phyloP scores from a whole-genome alignment of 2,113 vertebrate genomes.

The Labeo rohita region DNA sequence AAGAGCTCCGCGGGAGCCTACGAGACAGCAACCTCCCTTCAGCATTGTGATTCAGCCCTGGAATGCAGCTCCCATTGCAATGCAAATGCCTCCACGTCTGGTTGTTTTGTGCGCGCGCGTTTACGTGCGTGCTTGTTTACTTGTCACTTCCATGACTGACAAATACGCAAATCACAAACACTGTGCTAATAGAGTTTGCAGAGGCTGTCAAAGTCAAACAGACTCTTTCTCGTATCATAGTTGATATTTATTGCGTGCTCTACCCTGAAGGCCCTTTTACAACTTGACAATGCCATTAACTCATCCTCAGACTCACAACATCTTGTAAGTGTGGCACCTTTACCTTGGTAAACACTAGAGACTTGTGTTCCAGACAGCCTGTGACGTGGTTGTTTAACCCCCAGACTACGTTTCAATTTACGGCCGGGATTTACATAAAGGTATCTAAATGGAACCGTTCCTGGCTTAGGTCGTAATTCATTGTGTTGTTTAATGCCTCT shows the following conservation, averaged over 20 bases:
- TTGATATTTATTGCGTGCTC: constrained; percentile 53
- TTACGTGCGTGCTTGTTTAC: constrained; percentile 51
- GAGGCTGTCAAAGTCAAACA: constrained; percentile 35
- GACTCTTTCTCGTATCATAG: constrained; percentile 43
- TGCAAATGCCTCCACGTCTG: constrained; percentile 56
- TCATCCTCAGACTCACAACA: constrained; percentile 34
- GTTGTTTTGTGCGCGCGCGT: constrained; percentile 42
- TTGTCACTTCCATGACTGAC: constrained; percentile 54
- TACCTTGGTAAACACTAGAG: constrained; percentile 41
- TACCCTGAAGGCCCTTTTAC: constrained; percentile 45
- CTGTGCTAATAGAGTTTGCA: constrained; percentile 49
- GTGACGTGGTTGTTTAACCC: constrained; percentile 18
- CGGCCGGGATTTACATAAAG: background rate
- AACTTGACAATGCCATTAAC: constrained; percentile 54
- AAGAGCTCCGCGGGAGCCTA: constrained; percentile 56
- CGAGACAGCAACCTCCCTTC: constrained; percentile 51
- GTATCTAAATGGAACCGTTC: constrained; percentile 29
- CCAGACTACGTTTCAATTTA: background rate
- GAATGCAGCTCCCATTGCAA: constrained; percentile 61
- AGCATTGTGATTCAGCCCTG: constrained; percentile 50
- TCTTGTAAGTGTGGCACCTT: constrained; percentile 40
- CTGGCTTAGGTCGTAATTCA: constrained; percentile 32
- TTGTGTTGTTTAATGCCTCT: background rate
- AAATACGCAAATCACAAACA: constrained; percentile 53
- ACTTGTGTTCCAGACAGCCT: constrained; percentile 22